A percentile compares a stretch with the other conserved stretches of the same genome.
These are phyloP conservation scores for Aspidiotus rigidus DNA, from an alignment of 2,888 invertebrate species.

Conservation along the genomic window DNA sequence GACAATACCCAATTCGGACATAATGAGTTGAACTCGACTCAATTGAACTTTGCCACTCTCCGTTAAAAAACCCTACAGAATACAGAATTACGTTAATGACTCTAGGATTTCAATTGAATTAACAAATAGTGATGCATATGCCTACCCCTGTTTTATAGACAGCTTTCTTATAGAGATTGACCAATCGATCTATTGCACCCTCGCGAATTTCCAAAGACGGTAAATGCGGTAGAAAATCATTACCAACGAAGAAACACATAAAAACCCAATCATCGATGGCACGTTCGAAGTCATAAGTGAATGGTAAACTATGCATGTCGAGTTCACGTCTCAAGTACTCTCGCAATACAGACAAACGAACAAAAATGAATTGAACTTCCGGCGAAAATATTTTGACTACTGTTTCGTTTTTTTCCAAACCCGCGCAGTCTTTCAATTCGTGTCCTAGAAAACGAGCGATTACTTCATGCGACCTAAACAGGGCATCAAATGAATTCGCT, in stretches of 20 bases:
- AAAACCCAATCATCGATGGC: slow-evolving; percentile 96
- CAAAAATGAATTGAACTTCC: slow-evolving; percentile 83
- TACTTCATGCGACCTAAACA: background rate
- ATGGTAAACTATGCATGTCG: slow-evolving; percentile 83
- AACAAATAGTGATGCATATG: background rate
- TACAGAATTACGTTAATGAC: too few species aligned
- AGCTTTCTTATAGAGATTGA: slow-evolving; percentile 85
- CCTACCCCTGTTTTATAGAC: slow-evolving; percentile 82
- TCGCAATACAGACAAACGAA: slow-evolving; percentile 80
- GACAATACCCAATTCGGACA: slow-evolving; percentile 82
- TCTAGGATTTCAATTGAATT: too few species aligned
- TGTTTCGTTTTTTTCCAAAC: slow-evolving; percentile 37
- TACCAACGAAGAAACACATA: slow-evolving; percentile 99
- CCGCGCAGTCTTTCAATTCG: slow-evolving; percentile 68
- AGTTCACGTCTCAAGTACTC: slow-evolving; percentile 89
- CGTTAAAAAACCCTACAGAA: slow-evolving; percentile 75
- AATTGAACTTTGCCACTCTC: slow-evolving; percentile 89
- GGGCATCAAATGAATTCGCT: background rate
- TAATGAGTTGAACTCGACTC: slow-evolving; percentile 86
- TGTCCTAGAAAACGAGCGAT: slow-evolving; percentile 51
- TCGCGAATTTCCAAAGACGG: slow-evolving; percentile 95
- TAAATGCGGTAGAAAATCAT: slow-evolving; percentile 95
- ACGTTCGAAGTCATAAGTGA: slow-evolving; percentile 87
- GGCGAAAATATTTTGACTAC: slow-evolving; percentile 47
- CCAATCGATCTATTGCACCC: slow-evolving; percentile 88